Percentiles rank a stretch among this genome's conserved stretches.
These are phyloP conservation scores for Lethocerus indicus DNA, from an alignment of 1,140 invertebrate genomes.

Conservation along the genomic window DNA sequence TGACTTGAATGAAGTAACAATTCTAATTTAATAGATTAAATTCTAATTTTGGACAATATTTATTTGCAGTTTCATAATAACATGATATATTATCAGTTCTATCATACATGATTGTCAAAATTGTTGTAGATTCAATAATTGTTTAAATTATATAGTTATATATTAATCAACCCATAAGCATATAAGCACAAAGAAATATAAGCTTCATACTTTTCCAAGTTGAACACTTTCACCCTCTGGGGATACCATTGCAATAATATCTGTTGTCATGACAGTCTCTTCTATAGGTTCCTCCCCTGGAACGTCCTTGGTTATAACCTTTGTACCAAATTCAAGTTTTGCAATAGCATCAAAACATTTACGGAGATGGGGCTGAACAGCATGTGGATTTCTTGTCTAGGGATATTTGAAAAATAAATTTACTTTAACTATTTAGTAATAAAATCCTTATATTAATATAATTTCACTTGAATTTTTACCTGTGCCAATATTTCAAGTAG, in stretches of 20 bases:
- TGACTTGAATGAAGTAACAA: no score
- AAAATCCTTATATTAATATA: slow-evolving; percentile 3
- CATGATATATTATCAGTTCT: no score
- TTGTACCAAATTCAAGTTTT: slow-evolving; percentile 22
- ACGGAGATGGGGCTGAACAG: slow-evolving; percentile 71
- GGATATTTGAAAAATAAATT: slow-evolving; percentile 16
- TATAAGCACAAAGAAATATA: neutral
- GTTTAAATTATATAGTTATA: no score
- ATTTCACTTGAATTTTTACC: slow-evolving; percentile 23
- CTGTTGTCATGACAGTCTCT: slow-evolving; percentile 32
- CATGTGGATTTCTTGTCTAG: slow-evolving; percentile 64
- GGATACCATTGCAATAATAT: slow-evolving; percentile 72
- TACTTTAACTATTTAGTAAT: neutral
- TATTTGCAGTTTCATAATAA: no score
- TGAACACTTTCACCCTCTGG: slow-evolving; percentile 65
- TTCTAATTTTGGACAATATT: no score
- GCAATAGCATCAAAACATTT: slow-evolving; percentile 81
- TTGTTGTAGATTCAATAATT: no score
- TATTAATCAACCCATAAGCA: neutral
- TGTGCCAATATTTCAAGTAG: slow-evolving; percentile 81
- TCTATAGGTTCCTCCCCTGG: slow-evolving; percentile 9
- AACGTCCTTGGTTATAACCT: slow-evolving; percentile 4
- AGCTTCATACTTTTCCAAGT: slow-evolving; percentile 40
- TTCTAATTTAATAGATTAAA: no score
- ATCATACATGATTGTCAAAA: no score